A percentile compares a stretch with the other conserved stretches of the same genome.
These are phyloP conservation scores for Etheostoma cragini DNA, from an alignment of 2,113 vertebrate genomes.

Conservation along the genomic window DNA sequence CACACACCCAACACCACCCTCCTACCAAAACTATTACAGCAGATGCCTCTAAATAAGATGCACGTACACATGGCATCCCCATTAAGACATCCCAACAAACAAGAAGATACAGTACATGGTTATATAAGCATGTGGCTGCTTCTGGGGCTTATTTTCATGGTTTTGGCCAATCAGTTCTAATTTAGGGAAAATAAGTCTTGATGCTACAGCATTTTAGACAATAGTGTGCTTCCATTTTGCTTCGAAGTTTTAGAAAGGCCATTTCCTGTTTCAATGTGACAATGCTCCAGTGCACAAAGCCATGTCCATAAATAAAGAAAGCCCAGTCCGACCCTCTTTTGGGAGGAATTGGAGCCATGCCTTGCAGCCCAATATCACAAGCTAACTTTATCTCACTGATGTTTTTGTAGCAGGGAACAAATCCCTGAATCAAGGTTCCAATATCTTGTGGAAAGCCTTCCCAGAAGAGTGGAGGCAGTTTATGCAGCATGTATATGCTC, in stretches of 20 bases:
- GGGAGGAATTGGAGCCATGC: background rate
- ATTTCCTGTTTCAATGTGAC: background rate
- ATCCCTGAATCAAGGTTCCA: background rate
- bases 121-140: background rate
- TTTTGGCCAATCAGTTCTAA: background rate
- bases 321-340: background rate
- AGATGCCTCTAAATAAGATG: slow-evolving; percentile 33
- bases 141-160: background rate
- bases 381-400: background rate
- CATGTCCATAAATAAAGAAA: background rate
- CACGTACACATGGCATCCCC: background rate
- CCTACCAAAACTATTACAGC: slow-evolving; percentile 20
- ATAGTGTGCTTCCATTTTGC: background rate
- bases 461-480: background rate
- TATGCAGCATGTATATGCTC: background rate
- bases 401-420: background rate
- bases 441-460: background rate
- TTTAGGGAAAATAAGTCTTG: background rate
- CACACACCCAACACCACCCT: slow-evolving; percentile 10
- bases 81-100: slow-evolving; percentile 3
- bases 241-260: background rate
- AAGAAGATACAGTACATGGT: background rate
- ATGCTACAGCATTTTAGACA: slow-evolving; percentile 3
- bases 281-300: background rate
- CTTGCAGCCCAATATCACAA: background rate